Evolutionary conservation across 2,888 invertebrate species (phyloP).

Genomic region (Melikaiella ostensackeni): DNA sequence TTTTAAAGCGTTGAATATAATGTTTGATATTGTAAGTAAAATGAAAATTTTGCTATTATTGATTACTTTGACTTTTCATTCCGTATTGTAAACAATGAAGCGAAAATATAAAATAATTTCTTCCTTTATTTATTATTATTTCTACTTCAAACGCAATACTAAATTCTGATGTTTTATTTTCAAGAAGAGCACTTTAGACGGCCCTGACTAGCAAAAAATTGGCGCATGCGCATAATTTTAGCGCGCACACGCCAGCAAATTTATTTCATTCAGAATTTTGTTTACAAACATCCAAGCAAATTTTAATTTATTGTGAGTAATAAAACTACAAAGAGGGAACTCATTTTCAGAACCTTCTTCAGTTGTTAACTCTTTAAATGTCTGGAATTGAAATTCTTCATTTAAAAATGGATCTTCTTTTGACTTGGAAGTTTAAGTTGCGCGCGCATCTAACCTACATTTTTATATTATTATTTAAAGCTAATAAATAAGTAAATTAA

Average conservation of each 20-base stretch:
- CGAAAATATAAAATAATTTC: too few species aligned
- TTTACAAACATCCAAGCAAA: background rate
- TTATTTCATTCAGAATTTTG: conserved; percentile 10
- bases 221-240: background rate
- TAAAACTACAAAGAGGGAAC: background rate
- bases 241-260: background rate
- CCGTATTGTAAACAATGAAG: too few species aligned
- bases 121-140: too few species aligned
- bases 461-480: background rate
- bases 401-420: background rate
- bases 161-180: too few species aligned
- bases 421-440: background rate
- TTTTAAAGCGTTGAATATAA: too few species aligned
- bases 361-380: background rate
- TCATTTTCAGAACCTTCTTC: background rate
- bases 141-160: too few species aligned
- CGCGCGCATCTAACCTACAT: background rate
- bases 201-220: background rate
- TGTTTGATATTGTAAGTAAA: too few species aligned
- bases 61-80: too few species aligned
- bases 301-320: background rate
- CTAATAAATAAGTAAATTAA: background rate
- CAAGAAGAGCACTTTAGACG: background rate
- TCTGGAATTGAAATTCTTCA: background rate
- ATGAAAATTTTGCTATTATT: too few species aligned